phyloP scores from a whole-genome alignment of 2,113 vertebrate genomes.

The Marcusenius ussheri region DNA sequence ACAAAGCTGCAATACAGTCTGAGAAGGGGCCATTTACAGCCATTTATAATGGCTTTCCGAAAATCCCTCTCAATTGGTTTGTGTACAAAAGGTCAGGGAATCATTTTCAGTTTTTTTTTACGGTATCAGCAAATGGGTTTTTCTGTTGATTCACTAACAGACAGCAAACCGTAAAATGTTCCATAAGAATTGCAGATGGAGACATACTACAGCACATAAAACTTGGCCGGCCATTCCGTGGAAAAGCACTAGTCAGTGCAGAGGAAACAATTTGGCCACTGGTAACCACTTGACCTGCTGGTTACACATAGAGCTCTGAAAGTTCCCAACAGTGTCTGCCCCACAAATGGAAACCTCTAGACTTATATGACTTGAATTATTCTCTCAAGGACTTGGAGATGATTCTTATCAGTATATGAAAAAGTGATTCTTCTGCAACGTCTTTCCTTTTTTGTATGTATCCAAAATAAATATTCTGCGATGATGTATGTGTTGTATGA shows the following conservation, averaged over 20 bases:
- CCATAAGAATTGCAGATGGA: background rate
- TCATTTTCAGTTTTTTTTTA: background rate
- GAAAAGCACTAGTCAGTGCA: background rate
- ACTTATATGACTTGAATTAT: background rate
- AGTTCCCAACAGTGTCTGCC: background rate
- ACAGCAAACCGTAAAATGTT: background rate
- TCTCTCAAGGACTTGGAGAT: background rate
- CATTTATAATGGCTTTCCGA: constrained; percentile 1
- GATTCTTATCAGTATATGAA: background rate
- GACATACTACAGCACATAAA: background rate
- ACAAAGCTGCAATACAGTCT: background rate
- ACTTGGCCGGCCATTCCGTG: background rate
- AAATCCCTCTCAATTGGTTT: background rate
- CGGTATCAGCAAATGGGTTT: background rate
- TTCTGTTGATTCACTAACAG: background rate
- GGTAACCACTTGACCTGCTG: background rate
- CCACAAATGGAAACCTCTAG: background rate
- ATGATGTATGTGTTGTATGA: background rate
- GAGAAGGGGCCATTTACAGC: background rate
- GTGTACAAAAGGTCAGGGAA: background rate
- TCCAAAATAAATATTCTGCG: background rate
- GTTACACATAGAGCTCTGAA: background rate
- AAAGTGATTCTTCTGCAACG: background rate
- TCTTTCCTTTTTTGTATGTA: background rate
- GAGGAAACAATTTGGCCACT: background rate